Percentiles rank a stretch among this genome's conserved stretches.
phyloP scores from a whole-genome alignment of 2,888 invertebrate genomes.

The Polyommatus iphigenia region DNA sequence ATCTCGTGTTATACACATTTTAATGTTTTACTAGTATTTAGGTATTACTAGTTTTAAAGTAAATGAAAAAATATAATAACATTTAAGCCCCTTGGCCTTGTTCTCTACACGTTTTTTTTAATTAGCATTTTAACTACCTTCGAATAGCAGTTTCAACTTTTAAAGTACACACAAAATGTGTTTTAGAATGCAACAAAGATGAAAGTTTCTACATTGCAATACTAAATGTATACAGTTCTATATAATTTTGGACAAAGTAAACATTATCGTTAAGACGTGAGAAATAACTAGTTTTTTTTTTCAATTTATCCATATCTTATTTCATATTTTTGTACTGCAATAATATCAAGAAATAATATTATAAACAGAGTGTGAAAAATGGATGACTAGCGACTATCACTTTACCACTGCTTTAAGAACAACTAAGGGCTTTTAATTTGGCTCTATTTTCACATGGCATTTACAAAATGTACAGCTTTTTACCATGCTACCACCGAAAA shows the following conservation, averaged over 20 bases:
- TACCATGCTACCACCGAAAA: no score
- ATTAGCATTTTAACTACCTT: not conserved
- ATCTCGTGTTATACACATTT: slow-evolving; percentile 21
- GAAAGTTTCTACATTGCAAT: no score
- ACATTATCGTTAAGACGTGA: no score
- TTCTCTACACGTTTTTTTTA: not conserved
- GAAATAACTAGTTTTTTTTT: no score
- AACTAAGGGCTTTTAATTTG: not conserved
- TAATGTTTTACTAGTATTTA: not conserved
- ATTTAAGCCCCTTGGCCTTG: not conserved
- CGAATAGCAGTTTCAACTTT: no score
- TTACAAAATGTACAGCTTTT: not conserved
- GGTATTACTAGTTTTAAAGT: not conserved
- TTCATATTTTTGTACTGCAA: not conserved
- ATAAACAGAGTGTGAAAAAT: not conserved
- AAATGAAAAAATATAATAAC: not conserved
- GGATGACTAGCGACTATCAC: not conserved
- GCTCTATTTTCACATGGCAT: not conserved
- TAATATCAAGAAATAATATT: not conserved
- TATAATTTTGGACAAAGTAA: no score
- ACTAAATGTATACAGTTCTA: no score
- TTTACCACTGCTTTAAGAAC: not conserved
- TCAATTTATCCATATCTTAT: no score
- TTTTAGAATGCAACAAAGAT: no score
- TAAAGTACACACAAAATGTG: no score